Percentiles rank a stretch among this genome's conserved stretches.
These are phyloP conservation scores for Grus americana DNA, from an alignment of 2,113 vertebrate genomes.

Conservation along the genomic window DNA sequence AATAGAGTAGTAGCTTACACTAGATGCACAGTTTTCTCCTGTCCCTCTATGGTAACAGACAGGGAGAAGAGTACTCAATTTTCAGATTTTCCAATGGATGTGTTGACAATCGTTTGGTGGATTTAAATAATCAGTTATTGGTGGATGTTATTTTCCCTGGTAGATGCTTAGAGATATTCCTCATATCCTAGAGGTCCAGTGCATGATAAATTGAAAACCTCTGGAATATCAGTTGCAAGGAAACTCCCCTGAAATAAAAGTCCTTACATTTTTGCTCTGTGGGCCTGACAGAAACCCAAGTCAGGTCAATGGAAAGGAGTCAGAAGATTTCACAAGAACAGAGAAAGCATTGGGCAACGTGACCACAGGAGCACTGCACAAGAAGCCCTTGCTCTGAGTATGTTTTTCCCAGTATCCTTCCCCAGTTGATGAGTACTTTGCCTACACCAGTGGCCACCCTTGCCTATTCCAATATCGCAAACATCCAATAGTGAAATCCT, in stretches of 20 bases:
- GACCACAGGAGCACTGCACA: not conserved
- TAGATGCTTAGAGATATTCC: not conserved
- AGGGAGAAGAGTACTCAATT: not conserved
- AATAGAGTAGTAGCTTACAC: not conserved
- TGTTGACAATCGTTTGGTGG: not conserved
- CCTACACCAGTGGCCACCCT: not conserved
- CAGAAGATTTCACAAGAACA: not conserved
- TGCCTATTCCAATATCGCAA: not conserved
- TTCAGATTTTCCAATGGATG: not conserved
- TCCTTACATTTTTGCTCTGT: not conserved
- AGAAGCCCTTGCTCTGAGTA: not conserved
- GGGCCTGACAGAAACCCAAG: not conserved
- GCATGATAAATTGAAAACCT: not conserved
- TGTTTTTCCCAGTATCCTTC: not conserved
- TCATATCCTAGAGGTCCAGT: not conserved
- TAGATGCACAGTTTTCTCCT: not conserved
- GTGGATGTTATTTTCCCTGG: not conserved
- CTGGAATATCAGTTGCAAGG: not conserved
- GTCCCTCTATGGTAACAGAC: not conserved
- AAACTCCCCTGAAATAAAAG: not conserved
- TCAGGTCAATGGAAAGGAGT: not conserved
- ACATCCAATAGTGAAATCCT: not conserved
- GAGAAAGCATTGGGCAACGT: rapidly evolving
- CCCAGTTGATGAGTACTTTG: not conserved
- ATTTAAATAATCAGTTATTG: not conserved